phyloP scores from a whole-genome alignment of 2,113 vertebrate species.

The Ailuropoda melanoleuca region DNA sequence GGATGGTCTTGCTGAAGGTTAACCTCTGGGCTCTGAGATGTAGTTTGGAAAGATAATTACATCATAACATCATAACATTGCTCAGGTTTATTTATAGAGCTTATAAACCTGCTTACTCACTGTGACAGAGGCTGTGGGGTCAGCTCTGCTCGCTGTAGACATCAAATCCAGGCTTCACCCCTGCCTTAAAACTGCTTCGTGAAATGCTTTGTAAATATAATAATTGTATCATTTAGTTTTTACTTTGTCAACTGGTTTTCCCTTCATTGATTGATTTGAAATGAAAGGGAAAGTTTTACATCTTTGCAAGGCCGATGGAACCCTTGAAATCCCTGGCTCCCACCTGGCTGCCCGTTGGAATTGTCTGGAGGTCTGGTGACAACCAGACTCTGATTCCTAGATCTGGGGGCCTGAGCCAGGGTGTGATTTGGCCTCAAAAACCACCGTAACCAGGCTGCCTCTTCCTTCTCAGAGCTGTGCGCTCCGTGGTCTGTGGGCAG shows the following conservation, averaged over 20 bases:
- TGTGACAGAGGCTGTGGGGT: neutral
- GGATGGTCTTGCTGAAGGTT: neutral
- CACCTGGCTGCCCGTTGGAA: neutral
- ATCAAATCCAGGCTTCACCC: neutral
- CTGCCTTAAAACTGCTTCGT: neutral
- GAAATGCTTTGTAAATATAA: neutral
- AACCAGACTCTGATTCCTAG: neutral
- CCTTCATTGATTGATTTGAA: neutral
- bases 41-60: neutral
- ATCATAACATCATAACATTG: neutral
- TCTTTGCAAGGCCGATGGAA: fast-evolving
- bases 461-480: neutral
- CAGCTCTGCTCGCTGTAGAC: neutral
- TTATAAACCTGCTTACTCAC: neutral
- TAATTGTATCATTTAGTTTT: neutral
- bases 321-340: neutral
- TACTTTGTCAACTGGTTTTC: neutral
- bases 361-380: neutral
- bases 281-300: neutral
- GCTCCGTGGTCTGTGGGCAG: fast-evolving
- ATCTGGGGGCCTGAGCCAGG: fast-evolving
- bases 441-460: neutral
- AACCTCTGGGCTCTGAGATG: too few relatives aligned
- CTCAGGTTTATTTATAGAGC: neutral
- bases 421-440: neutral